Percentiles rank a stretch among this genome's conserved stretches.
phyloP scores from a whole-genome alignment of 2,888 invertebrate genomes.

The Conus canariensis region DNA sequence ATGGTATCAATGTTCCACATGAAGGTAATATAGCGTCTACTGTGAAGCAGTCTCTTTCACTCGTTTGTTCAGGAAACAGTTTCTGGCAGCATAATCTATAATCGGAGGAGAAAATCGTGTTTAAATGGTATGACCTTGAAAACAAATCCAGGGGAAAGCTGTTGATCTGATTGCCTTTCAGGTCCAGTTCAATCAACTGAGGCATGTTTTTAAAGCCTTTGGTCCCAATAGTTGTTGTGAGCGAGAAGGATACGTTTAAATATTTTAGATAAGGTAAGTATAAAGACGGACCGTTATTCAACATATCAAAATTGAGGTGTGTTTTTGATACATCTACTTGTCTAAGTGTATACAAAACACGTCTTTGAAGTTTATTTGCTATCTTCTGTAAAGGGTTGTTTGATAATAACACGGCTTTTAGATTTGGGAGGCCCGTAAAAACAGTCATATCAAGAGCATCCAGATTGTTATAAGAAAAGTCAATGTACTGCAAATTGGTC shows the following conservation, averaged over 20 bases:
- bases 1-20: slow-evolving; percentile 19
- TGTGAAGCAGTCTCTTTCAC: background rate
- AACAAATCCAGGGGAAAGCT: background rate
- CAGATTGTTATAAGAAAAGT: background rate
- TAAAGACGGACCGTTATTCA: background rate
- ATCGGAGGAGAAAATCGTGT: background rate
- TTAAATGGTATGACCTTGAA: background rate
- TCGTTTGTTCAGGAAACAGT: background rate
- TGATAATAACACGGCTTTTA: background rate
- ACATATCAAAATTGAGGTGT: background rate
- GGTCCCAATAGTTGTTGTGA: background rate
- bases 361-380: background rate
- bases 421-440: background rate
- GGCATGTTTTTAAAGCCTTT: background rate
- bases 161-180: background rate
- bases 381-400: background rate
- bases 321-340: background rate
- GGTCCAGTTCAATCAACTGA: background rate
- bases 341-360: background rate
- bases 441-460: background rate
- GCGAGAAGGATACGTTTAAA: background rate
- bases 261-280: background rate
- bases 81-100: background rate
- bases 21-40: slow-evolving; percentile 39
- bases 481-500: background rate